Evolutionary conservation across 2,113 vertebrate genomes (phyloP), one percentile per base, ranked within the genome.

Genomic region (Cichladusa arquata): DNA sequence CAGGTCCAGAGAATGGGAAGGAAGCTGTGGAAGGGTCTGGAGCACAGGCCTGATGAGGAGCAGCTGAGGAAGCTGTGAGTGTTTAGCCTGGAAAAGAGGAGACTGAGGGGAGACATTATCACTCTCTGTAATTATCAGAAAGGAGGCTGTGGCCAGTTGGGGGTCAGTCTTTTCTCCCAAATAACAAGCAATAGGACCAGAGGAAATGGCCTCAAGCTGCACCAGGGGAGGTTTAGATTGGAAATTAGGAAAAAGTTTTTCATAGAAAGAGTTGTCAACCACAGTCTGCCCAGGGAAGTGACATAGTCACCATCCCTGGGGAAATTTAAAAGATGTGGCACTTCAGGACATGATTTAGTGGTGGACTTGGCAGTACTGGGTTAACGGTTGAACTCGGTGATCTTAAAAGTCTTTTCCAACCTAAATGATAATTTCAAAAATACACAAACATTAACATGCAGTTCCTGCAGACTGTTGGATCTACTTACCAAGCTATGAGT

Each of bases 351-450:
- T 28, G 8, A 18, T 34, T 87, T 76, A 58, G 36, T 34, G 50
- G 15, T 47, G 20, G 18, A 34, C 8, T 87, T 65, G 29, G 29
- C 12, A 58, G 12, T 51, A 28, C 7, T 40, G 19, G 7, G 10
- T 77, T 71, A 31, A 47, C 0, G 0, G 18, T 47, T 67, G 34
- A 72, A 61, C 11, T 42, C 16, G 4, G 44, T 74, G 36, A 61
- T 56, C 42, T 56, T 40, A 29, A 34, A 66, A 10, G 13, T 31
- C 11, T 50, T 69, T 57, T 25, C 9, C 23, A 82, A 65, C 11
- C 31, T 48, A 54, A 83, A 60, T 17, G 2, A 40, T 74, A 22
- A 65, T 77, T 90, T 83, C 2, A 60, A 73, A 90, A 72, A 64
- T 42, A 64, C 36, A 72, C 31, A 72, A 72, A 13, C 33, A 56